Conservation (phyloP, 2,888 invertebrate species). For the Petrophora chlorosata region DNA sequence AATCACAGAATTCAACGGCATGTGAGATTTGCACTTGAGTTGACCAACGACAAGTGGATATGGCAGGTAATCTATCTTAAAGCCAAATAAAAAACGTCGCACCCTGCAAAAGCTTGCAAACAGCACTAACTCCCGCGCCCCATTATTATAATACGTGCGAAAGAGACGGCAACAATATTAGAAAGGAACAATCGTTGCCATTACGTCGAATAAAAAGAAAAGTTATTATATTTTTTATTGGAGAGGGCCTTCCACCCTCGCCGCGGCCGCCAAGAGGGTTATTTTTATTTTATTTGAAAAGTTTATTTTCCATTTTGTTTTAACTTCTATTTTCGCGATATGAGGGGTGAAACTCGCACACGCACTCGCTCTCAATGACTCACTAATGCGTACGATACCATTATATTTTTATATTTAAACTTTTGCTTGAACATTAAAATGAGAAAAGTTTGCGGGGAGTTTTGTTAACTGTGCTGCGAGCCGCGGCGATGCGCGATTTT, state of each 20-base stretch:
- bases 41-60: too few species aligned
- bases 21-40: too few species aligned
- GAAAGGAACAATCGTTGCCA: constrained; percentile 79
- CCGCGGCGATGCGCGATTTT: constrained; percentile 27
- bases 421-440: constrained; percentile 80
- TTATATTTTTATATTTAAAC: constrained; percentile 83
- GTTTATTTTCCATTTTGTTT: constrained; percentile 83
- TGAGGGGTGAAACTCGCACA: constrained; percentile 71
- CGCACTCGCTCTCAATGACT: constrained; percentile 80
- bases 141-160: constrained; percentile 73
- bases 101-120: constrained; percentile 25
- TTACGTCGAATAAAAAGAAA: constrained; percentile 83
- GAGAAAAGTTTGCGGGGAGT: constrained; percentile 75
- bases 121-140: constrained; percentile 54
- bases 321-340: constrained; percentile 79
- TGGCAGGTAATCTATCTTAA: too few species aligned
- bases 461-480: constrained; percentile 41
- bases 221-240: constrained; percentile 84
- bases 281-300: constrained; percentile 84
- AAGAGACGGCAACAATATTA: constrained; percentile 73
- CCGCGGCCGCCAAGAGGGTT: constrained; percentile 78
- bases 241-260: constrained; percentile 79
- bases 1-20: too few species aligned
- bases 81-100: constrained; percentile 15
- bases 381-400: constrained; percentile 82